Evolutionary conservation across 2,113 vertebrate species (phyloP).

Genomic region (Cyrtonyx montezumae): DNA sequence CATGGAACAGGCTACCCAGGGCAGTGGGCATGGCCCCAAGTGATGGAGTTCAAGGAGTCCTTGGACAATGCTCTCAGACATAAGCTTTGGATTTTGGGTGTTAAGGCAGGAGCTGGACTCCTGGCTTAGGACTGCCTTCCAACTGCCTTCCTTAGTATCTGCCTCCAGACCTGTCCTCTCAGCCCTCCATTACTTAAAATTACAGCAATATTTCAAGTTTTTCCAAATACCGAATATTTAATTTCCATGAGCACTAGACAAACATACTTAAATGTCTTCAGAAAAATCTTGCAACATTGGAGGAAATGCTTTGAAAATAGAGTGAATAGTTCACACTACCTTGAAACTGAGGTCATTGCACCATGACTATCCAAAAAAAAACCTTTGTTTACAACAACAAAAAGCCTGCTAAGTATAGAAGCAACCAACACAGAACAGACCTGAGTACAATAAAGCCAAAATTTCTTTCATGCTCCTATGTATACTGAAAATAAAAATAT

Average conservation of each 20-base stretch:
- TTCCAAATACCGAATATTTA: not conserved
- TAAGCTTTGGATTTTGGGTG: not conserved
- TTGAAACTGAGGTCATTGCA: fast-evolving
- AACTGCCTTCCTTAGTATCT: not conserved
- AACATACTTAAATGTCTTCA: not conserved
- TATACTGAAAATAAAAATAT: not conserved
- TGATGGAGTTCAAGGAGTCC: not conserved
- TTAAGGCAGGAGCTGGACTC: not conserved
- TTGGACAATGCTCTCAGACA: not conserved
- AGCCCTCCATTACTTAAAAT: not conserved
- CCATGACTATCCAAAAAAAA: not conserved
- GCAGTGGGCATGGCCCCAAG: not conserved
- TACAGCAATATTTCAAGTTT: not conserved
- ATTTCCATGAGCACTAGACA: not conserved
- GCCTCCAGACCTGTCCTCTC: not conserved
- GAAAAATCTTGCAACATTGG: not conserved
- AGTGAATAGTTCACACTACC: not conserved
- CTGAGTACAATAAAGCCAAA: not conserved
- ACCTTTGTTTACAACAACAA: no score
- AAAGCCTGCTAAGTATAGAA: not conserved
- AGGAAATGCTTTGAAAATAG: not conserved
- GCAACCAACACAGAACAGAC: not conserved
- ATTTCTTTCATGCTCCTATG: not conserved
- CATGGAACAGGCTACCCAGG: no score
- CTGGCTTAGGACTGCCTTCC: not conserved